Base-by-base conservation (phyloP, 2,888 invertebrate genomes). In the Coleophora flavipennella region DNA sequence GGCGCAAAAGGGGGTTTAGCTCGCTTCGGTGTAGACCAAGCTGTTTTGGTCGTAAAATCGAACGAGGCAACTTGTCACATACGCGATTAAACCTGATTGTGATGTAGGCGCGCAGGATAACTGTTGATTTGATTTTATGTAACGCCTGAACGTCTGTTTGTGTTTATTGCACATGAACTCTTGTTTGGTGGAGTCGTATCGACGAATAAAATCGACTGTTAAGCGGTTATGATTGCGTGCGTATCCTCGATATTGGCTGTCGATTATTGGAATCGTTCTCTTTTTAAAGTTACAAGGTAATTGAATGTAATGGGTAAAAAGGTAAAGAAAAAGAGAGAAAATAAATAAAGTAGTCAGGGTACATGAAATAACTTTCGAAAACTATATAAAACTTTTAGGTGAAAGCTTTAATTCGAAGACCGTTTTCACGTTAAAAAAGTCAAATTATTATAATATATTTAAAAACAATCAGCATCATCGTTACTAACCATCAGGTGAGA, bases 111-210 rank as follows among this genome's bases (percentile, higher is more conserved):
- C 71, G 63, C 73, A 60, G 83, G 83, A 83, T 84, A 84, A 81
- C 81, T 81, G 83, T 80, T 84, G 81, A 84, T 84, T 84, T 81
- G 83, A 83, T 84, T 84, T 84, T 84, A 84, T 84, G 83, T 75
- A 62, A 74, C 74, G 70, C 73, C 79, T 67, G 76, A 80, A 77
- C 79, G 81, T 83, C 83, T 83, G 81, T 79, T 72, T 72, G 74
- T 66, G 62, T 78, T 79, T 80, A 83, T 79, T 74, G 83, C 73
- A 70, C 77, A 72, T 83, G 81, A 83, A 83, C 64, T 78, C 79
- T 80, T 67, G 75, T 83, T 80, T 59, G 63, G 56, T 65, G 65
- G 67, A 65, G 65, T 69, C 69, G 75, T 75, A 75, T 76, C 74
- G 80, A 77, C 77, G 71, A 64, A 76, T 76, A 73, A 76, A 78